These are phyloP conservation scores for Echinometra lucunter DNA, from an alignment of 53 echinoderm and acorn worm genomes.

Conservation along the genomic window DNA sequence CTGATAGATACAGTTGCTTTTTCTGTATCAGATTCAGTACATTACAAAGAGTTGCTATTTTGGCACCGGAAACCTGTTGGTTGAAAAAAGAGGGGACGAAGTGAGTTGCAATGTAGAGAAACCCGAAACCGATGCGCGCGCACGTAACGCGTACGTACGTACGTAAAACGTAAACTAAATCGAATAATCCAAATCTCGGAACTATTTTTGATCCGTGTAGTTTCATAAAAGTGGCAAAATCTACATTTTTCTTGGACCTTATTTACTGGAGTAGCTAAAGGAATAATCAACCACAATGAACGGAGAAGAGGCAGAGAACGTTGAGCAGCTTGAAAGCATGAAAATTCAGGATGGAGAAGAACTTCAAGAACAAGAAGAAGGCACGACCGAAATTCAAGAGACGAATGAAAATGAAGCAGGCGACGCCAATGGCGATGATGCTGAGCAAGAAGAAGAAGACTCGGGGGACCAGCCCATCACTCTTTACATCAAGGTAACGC, in stretches of 20 bases:
- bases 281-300: conserved; percentile 47
- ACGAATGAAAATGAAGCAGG: background rate
- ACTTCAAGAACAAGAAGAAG: background rate
- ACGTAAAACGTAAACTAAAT: background rate
- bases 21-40: no score
- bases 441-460: conserved; percentile 46
- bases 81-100: background rate
- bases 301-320: conserved; percentile 31
- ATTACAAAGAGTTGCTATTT: no score
- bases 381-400: background rate
- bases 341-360: conserved; percentile 38
- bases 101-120: no score
- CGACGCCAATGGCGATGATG: background rate
- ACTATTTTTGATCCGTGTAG: background rate
- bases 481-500: conserved; percentile 41
- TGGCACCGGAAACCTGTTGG: background rate
- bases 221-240: background rate
- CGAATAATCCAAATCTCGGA: background rate
- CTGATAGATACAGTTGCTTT: no score
- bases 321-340: conserved; percentile 14
- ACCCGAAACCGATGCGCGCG: no score
- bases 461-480: conserved; percentile 41
- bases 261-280: conserved; percentile 42
- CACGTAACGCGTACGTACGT: no score
- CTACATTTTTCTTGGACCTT: background rate